Conservation (phyloP, 2,888 invertebrate species). For the Drosophila austrosaltans region DNA sequence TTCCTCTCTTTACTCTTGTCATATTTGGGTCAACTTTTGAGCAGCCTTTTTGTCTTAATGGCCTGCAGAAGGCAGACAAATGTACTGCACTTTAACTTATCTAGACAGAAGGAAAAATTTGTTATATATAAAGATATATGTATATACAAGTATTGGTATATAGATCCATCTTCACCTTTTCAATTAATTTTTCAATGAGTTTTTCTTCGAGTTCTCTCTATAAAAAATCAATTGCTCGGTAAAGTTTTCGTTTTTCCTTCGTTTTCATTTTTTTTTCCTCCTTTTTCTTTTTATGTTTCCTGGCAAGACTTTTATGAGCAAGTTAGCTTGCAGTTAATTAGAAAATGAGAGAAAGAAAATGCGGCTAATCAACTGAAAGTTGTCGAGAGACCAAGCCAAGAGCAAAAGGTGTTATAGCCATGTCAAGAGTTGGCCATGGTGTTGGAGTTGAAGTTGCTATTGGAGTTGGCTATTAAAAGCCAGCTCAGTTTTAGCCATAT, state of each 20-base stretch:
- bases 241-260: background rate
- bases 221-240: constrained; percentile 63
- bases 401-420: constrained; percentile 52
- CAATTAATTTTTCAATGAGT: constrained; percentile 64
- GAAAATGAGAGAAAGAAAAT: constrained; percentile 46
- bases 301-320: constrained; percentile 57
- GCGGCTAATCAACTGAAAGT: constrained; percentile 71
- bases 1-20: constrained; percentile 65
- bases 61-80: constrained; percentile 33
- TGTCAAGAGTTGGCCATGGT: constrained; percentile 13
- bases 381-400: constrained; percentile 38
- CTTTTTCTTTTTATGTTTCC: constrained; percentile 26
- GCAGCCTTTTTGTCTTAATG: constrained; percentile 44
- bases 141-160: background rate
- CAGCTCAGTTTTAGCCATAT: constrained; percentile 4
- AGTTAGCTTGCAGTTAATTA: constrained; percentile 71
- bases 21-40: constrained; percentile 49
- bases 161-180: constrained; percentile 37
- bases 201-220: constrained; percentile 25
- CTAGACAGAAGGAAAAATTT: constrained; percentile 18
- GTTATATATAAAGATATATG: background rate
- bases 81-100: constrained; percentile 29
- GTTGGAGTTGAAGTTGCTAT: constrained; percentile 7
- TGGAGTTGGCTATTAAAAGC: background rate
- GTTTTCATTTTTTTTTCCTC: constrained; percentile 9